phyloP scores from a whole-genome alignment of 2,797 vertebrate species.

The Telmatherina bonti region DNA sequence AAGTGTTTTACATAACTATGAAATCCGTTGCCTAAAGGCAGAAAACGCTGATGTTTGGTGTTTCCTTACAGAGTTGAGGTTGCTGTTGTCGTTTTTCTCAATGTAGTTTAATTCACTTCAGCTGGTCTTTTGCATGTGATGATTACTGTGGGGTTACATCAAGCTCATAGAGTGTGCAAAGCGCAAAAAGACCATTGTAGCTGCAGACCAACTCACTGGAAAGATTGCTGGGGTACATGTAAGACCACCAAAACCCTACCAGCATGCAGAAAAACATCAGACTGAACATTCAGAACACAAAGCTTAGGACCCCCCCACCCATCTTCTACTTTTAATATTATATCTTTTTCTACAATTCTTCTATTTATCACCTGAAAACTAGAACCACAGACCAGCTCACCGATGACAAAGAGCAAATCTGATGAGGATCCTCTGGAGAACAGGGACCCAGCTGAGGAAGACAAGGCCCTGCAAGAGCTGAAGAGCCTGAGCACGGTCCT shows the following conservation, averaged over 20 bases:
- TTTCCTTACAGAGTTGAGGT: neutral
- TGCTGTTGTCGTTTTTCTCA: neutral
- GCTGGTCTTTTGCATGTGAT: too few relatives aligned
- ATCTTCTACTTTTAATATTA: neutral
- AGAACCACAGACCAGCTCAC: constrained; percentile 33
- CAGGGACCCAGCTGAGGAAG: constrained; percentile 5
- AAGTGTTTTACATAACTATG: too few relatives aligned
- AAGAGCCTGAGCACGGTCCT: constrained; percentile 70
- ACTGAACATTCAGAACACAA: neutral
- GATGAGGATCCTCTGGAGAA: neutral
- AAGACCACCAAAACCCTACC: neutral
- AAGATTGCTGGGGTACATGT: neutral
- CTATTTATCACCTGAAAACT: neutral
- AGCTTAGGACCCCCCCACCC: neutral
- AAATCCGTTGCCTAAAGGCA: neutral
- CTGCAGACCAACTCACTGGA: neutral
- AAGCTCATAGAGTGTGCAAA: neutral
- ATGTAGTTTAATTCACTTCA: neutral
- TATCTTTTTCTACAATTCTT: neutral
- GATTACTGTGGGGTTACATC: neutral
- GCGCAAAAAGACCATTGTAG: too few relatives aligned
- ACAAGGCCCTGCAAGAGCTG: constrained; percentile 68
- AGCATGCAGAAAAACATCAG: neutral
- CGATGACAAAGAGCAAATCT: neutral
- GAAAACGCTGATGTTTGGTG: neutral